Evolutionary conservation across 2,797 vertebrate genomes (phyloP).

Genomic region (Decapterus maruadsi): DNA sequence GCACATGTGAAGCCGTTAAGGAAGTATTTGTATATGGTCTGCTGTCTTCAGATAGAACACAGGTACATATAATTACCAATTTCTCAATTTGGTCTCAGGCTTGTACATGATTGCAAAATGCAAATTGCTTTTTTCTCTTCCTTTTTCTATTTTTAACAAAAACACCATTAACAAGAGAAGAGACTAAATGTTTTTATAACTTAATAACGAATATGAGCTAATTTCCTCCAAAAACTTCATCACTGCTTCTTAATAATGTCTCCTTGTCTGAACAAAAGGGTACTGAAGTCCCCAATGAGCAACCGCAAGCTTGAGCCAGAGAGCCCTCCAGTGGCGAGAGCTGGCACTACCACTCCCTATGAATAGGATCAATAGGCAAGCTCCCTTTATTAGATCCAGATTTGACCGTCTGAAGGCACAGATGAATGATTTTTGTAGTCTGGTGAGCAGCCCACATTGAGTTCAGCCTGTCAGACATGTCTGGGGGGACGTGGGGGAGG

Average conservation of each 20-base stretch:
- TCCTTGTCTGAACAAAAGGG: conserved; percentile 28
- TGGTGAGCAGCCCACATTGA: conserved; percentile 87
- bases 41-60: not conserved
- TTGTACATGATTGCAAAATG: not conserved
- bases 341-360: conserved; percentile 34
- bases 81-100: too few species aligned
- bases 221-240: not conserved
- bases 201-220: not conserved
- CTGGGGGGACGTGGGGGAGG: conserved; percentile 84
- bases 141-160: too few species aligned
- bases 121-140: conserved; percentile 11
- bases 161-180: not conserved
- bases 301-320: conserved; percentile 73
- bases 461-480: conserved; percentile 90
- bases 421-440: conserved; percentile 92
- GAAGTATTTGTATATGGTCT: not conserved
- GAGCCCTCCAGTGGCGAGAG: conserved; percentile 84
- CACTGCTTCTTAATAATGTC: not conserved
- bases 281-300: conserved; percentile 16
- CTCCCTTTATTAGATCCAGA: conserved; percentile 90
- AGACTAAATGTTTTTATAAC: too few species aligned
- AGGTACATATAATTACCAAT: not conserved
- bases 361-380: conserved; percentile 84
- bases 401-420: conserved; percentile 88
- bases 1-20: conserved; percentile 7